Evolutionary conservation across 64 coral and sea anemone species (phyloP), one percentile per base, ranked within the genome.

Genomic region (Pachyseris speciosa): DNA sequence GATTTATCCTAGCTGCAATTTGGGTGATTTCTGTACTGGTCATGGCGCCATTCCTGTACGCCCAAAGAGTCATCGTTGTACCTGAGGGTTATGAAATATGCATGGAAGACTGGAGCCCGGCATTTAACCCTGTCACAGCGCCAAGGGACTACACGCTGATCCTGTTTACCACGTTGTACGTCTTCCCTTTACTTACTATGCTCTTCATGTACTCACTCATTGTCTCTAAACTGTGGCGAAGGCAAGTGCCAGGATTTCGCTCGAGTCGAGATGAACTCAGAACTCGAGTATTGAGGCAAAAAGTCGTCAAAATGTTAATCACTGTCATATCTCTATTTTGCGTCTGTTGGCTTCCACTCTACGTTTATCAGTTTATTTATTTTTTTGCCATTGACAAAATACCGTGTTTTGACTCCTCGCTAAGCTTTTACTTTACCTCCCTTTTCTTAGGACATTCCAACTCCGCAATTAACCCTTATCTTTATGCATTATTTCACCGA

Each of bases 261-360:
- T 66, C 83, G 20, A 84, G 31, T 55, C 72, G 60, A 78, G 85
- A 88, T 22, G 90, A 84, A 16, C 19, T 76, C 12, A 92, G 69
- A 89, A 92, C 55, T 12, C 84, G 83, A 64, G 69, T 78, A 8
- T 83, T 86, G 13, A 89, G 90, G 25, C 92, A 89, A 66, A 96
- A 93, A 85, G 91, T 96, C n/a, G 88, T 96, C 4, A 96, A 96
- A 67, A 96, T 96, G 94, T 69, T 96, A 17, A 96, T 96, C 15
- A 93, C 94, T 19, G 90, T 96, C 19, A 75, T 96, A 8, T 50
- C 83, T 15, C 33, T 89, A 33, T 96, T 96, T 43, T 86, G 84
- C 33, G 32, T 87, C 4, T 96, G 89, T 15, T 96, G 94, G 94
- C 68, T 96, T n/a, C 94, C 94, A 8, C 78, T 96, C 1, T 89